Conservation (phyloP, 2,888 invertebrate genomes). For the Drosophila nigricruria region DNA sequence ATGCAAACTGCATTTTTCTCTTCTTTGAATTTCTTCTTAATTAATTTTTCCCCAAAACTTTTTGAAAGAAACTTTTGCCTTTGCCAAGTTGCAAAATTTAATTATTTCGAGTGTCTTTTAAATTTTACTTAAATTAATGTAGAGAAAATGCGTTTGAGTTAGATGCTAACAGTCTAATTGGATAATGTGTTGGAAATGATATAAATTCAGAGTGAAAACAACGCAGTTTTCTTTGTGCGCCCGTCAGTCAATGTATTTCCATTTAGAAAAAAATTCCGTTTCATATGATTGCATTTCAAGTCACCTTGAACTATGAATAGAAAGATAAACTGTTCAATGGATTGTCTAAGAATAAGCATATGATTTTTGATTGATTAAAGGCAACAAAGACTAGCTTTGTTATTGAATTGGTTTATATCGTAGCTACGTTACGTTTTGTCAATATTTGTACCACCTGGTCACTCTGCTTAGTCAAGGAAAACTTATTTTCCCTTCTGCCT, state of each 20-base stretch:
- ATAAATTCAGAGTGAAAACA: not conserved
- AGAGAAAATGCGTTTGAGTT: no score
- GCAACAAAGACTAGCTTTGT: not conserved
- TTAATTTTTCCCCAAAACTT: not conserved
- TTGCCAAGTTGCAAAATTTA: not conserved
- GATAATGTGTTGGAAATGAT: no score
- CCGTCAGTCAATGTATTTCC: conserved; percentile 14
- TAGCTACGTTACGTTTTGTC: not conserved
- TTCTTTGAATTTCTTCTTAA: not conserved
- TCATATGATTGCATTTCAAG: not conserved
- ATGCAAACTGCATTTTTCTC: not conserved
- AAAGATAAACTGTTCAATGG: not conserved
- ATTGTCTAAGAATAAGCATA: not conserved
- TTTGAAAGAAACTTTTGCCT: not conserved
- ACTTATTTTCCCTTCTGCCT: not conserved
- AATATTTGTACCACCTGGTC: not conserved
- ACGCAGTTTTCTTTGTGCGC: not conserved
- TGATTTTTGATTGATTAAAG: not conserved
- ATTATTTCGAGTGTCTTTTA: not conserved
- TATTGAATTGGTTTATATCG: not conserved
- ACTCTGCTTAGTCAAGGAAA: not conserved
- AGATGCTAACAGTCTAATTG: no score
- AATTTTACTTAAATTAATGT: not conserved
- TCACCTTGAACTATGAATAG: conserved; percentile 19
- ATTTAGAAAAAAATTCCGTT: conserved; percentile 19